These are phyloP conservation scores for Zalophus californianus DNA, from an alignment of 2,797 vertebrate genomes.

Conservation along the genomic window DNA sequence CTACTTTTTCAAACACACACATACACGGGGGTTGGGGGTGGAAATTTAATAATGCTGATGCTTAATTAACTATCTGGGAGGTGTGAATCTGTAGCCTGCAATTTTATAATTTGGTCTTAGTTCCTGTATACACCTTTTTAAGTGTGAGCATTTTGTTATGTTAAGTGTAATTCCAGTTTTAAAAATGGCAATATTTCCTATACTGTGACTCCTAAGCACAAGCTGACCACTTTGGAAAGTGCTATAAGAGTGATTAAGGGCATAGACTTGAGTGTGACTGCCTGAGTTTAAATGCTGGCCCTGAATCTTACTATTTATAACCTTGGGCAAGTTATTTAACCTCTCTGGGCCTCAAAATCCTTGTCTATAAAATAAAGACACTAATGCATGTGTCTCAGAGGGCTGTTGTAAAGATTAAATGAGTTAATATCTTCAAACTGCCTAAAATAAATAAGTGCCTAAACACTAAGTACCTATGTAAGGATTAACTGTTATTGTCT, in stretches of 20 bases:
- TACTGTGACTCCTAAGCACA: not conserved
- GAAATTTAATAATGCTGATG: not conserved
- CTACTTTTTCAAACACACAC: not conserved
- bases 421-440: not conserved
- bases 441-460: not conserved
- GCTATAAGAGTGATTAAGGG: not conserved
- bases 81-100: not conserved
- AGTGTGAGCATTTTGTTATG: not conserved
- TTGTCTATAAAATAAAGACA: not conserved
- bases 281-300: not conserved
- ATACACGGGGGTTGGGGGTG: too few species aligned
- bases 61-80: constrained; percentile 11
- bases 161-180: not conserved
- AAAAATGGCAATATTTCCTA: not conserved
- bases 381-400: not conserved
- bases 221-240: not conserved
- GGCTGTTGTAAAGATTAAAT: not conserved
- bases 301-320: not conserved
- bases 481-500: not conserved
- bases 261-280: not conserved
- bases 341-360: not conserved
- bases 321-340: not conserved
- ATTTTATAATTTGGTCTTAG: not conserved
- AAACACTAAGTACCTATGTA: not conserved
- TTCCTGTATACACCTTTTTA: not conserved